These are phyloP conservation scores for Dreissena rostriformis DNA, from an alignment of 1,140 invertebrate genomes.

Conservation along the genomic window DNA sequence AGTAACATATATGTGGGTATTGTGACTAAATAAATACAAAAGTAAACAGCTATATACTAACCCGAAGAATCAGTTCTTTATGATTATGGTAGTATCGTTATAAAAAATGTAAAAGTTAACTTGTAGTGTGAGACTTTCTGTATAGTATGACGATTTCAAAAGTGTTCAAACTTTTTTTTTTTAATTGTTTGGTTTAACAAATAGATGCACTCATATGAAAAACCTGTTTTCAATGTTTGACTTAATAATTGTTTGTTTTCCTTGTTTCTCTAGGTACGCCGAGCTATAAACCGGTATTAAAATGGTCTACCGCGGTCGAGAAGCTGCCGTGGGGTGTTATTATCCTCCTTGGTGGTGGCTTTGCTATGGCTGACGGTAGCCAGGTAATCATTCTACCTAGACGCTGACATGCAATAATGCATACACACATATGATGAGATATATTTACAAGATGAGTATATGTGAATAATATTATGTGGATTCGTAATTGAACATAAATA, in stretches of 20 bases:
- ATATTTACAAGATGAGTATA: not conserved
- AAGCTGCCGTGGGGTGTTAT: constrained; percentile 82
- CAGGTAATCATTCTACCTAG: constrained; percentile 78
- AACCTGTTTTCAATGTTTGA: not conserved
- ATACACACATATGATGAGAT: not conserved
- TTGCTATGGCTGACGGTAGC: constrained; percentile 89
- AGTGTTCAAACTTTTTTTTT: not conserved
- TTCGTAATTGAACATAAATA: too few relatives aligned
- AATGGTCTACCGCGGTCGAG: constrained; percentile 79
- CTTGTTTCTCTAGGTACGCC: constrained; percentile 11
- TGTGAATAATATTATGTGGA: too few relatives aligned
- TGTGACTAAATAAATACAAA: too few relatives aligned
- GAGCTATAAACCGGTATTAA: constrained; percentile 67
- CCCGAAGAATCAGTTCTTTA: too few relatives aligned
- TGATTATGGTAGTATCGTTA: not conserved
- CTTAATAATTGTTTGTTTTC: not conserved
- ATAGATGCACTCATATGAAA: not conserved
- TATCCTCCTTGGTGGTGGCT: constrained; percentile 88
- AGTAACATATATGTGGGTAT: too few relatives aligned
- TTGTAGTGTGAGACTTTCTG: not conserved
- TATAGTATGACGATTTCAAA: not conserved
- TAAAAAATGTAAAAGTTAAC: not conserved
- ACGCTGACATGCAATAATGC: not conserved
- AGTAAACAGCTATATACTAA: too few relatives aligned
- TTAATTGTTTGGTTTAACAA: not conserved